Percentiles rank a stretch among this genome's conserved stretches.
phyloP scores from a whole-genome alignment of 2,113 vertebrate species.

The Diadophis punctatus region DNA sequence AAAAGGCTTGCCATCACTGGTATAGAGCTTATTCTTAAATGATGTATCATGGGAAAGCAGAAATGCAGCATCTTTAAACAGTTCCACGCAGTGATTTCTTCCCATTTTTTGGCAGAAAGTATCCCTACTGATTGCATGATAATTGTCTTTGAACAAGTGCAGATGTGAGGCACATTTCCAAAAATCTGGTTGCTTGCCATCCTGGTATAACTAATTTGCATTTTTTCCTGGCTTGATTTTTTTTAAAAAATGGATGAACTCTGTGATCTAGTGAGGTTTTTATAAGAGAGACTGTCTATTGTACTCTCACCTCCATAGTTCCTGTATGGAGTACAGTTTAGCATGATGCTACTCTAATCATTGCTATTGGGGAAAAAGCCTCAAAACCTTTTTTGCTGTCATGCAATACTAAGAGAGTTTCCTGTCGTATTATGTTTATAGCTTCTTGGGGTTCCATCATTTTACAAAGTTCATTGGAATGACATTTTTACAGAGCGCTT shows the following conservation, averaged over 20 bases:
- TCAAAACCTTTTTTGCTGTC: background rate
- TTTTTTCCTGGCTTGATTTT: background rate
- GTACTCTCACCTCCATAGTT: background rate
- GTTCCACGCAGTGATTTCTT: background rate
- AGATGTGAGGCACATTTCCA: background rate
- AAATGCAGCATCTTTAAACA: background rate
- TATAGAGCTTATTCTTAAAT: background rate
- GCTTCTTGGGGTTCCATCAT: background rate
- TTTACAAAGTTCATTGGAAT: background rate
- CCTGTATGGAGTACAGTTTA: background rate
- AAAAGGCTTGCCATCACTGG: no score
- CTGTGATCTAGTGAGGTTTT: background rate
- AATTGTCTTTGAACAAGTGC: background rate
- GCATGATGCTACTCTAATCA: background rate
- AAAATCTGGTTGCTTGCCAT: background rate
- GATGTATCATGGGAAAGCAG: background rate
- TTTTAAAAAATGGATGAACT: background rate
- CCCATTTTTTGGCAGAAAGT: background rate
- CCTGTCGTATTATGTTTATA: background rate
- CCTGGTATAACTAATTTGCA: background rate
- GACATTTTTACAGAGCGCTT: background rate
- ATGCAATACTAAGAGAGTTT: background rate
- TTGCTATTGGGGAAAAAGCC: background rate
- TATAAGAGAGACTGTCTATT: background rate
- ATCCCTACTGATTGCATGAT: background rate